Evolutionary conservation across 2,797 vertebrate species (phyloP).

Genomic region (Microchirus variegatus): DNA sequence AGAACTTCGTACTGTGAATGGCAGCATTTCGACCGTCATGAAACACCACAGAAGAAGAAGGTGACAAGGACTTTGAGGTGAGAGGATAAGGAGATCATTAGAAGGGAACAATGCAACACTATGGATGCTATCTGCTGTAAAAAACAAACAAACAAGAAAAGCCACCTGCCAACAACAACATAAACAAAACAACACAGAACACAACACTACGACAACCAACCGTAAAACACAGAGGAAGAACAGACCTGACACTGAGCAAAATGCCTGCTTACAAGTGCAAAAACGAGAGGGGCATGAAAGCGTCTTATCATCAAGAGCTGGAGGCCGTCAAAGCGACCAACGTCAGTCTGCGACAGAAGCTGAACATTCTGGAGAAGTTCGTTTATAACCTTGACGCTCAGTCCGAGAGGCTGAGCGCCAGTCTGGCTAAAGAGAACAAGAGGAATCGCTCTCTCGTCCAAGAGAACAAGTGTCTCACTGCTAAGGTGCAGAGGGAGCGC

Average conservation of each 20-base stretch:
- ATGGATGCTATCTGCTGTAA: no score
- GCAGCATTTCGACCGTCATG: no score
- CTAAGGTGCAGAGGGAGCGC: neutral
- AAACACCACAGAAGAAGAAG: no score
- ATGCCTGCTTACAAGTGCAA: neutral
- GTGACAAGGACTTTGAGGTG: no score
- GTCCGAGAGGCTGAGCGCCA: neutral
- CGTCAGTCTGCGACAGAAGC: neutral
- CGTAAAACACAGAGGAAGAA: neutral
- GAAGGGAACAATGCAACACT: no score
- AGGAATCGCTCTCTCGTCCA: neutral
- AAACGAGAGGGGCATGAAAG: neutral
- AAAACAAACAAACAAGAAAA: no score
- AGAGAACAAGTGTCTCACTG: neutral
- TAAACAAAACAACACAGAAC: no score
- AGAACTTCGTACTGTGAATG: no score
- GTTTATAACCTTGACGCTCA: neutral
- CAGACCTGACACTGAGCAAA: neutral
- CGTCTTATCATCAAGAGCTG: neutral
- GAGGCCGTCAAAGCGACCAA: neutral
- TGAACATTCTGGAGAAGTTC: neutral
- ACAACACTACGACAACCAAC: neutral
- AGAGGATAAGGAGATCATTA: no score
- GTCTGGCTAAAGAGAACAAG: neutral
- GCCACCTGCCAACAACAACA: no score